Evolutionary conservation across 2,113 vertebrate species (phyloP).

Genomic region (Epinephelus fuscoguttatus): DNA sequence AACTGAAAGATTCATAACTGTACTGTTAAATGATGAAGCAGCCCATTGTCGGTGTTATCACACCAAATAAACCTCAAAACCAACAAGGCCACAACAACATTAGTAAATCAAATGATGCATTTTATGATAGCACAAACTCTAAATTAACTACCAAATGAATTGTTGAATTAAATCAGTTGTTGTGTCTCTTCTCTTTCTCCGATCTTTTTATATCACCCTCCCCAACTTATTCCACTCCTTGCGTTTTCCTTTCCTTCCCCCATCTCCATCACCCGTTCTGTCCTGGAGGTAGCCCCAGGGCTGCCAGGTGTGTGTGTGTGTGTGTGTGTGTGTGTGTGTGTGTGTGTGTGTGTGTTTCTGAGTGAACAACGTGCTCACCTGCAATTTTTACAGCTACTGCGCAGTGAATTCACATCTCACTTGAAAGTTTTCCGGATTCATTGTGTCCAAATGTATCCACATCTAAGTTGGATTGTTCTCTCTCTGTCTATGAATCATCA

Average conservation of each 20-base stretch:
- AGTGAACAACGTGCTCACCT: conserved; percentile 21
- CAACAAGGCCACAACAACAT: neutral
- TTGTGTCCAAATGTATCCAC: neutral
- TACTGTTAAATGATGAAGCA: neutral
- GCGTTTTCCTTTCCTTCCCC: conserved; percentile 40
- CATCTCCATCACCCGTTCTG: conserved; percentile 63
- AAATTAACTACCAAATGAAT: conserved; percentile 1
- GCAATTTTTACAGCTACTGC: conserved; percentile 36
- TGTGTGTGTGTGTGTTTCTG: conserved; percentile 30
- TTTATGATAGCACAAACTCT: neutral
- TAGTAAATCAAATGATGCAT: neutral
- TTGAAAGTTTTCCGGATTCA: conserved; percentile 28
- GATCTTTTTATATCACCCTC: conserved; percentile 30
- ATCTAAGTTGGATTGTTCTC: conserved; percentile 13
- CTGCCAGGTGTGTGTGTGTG: conserved; percentile 64
- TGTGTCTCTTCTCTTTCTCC: neutral
- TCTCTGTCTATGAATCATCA: conserved; percentile 10
- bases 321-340: conserved; percentile 28
- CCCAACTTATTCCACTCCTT: conserved; percentile 30
- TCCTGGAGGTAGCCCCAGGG: conserved; percentile 74
- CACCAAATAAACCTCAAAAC: conserved; percentile 2
- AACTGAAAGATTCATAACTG: conserved; percentile 12
- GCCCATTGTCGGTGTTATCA: neutral
- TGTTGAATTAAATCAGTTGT: neutral
- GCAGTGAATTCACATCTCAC: conserved; percentile 6